These are phyloP conservation scores for Drosophila pullipes DNA, from an alignment of 2,888 invertebrate genomes.

Conservation along the genomic window DNA sequence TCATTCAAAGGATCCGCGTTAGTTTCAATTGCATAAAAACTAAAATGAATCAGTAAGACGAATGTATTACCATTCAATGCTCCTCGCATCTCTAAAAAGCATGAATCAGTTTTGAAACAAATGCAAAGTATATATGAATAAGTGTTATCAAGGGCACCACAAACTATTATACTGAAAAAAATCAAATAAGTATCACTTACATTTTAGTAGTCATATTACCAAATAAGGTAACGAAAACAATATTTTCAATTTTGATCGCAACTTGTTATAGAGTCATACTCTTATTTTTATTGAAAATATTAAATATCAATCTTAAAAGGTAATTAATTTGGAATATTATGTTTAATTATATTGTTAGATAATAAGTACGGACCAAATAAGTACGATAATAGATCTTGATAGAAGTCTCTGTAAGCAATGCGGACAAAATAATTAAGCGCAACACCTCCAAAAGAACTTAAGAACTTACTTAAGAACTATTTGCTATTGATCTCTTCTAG, in stretches of 20 bases:
- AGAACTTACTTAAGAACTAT: neutral
- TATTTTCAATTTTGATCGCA: neutral
- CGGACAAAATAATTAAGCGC: neutral
- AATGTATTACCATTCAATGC: too few relatives aligned
- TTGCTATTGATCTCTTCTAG: neutral
- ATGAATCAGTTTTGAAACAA: too few relatives aligned
- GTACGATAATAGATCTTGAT: neutral
- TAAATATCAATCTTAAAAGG: neutral
- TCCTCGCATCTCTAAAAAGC: too few relatives aligned
- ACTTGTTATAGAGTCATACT: too few relatives aligned
- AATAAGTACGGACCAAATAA: neutral
- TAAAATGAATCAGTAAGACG: neutral
- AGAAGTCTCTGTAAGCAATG: neutral
- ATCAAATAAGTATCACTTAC: neutral
- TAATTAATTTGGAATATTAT: neutral
- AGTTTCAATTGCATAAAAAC: neutral
- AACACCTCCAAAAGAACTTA: neutral
- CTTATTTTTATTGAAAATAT: neutral
- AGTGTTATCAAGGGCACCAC: too few relatives aligned
- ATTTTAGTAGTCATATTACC: neutral
- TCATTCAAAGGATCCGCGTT: neutral
- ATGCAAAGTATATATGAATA: too few relatives aligned
- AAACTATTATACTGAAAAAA: too few relatives aligned
- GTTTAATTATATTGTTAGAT: neutral
- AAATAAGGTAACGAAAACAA: neutral